Evolutionary conservation across 92 coral and sea anemone genomes (phyloP).

Genomic region (Actinernus sp.): DNA sequence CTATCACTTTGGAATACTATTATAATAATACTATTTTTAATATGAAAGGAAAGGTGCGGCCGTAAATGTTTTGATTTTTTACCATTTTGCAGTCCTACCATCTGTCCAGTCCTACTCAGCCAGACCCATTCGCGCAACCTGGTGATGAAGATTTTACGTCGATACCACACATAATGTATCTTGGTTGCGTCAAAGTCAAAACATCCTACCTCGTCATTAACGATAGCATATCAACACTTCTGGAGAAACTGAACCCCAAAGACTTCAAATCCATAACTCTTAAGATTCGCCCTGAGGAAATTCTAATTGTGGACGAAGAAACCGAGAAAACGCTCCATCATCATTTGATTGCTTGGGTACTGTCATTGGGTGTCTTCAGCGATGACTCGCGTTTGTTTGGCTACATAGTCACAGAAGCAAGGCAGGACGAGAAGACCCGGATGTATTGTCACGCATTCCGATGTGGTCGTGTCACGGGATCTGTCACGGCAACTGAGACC

Average conservation of each 20-base stretch:
- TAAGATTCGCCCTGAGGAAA: conserved; percentile 77
- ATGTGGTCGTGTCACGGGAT: conserved; percentile 90
- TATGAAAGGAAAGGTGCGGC: no score
- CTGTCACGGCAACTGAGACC: conserved; percentile 88
- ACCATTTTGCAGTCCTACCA: conserved; percentile 51
- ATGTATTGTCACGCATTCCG: conserved; percentile 98
- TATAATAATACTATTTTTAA: no score
- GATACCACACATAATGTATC: conserved; percentile 78
- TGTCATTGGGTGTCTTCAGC: conserved; percentile 91
- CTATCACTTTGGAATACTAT: no score
- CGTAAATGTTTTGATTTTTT: neutral
- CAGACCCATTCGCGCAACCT: conserved; percentile 42
- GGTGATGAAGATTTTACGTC: conserved; percentile 71
- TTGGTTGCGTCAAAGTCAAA: conserved; percentile 89
- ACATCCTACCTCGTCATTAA: conserved; percentile 83
- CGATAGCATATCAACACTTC: conserved; percentile 74
- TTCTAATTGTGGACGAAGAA: conserved; percentile 68
- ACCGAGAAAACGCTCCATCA: conserved; percentile 53
- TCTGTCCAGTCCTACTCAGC: conserved; percentile 43
- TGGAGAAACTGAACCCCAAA: conserved; percentile 80
- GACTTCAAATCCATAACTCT: conserved; percentile 77
- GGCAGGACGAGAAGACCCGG: conserved; percentile 94
- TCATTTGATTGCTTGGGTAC: conserved; percentile 91
- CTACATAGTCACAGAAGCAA: conserved; percentile 91
- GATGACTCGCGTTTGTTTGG: conserved; percentile 94